Base-by-base conservation (phyloP, 2,888 invertebrate species). In the Carpatolechia fugitivella region DNA sequence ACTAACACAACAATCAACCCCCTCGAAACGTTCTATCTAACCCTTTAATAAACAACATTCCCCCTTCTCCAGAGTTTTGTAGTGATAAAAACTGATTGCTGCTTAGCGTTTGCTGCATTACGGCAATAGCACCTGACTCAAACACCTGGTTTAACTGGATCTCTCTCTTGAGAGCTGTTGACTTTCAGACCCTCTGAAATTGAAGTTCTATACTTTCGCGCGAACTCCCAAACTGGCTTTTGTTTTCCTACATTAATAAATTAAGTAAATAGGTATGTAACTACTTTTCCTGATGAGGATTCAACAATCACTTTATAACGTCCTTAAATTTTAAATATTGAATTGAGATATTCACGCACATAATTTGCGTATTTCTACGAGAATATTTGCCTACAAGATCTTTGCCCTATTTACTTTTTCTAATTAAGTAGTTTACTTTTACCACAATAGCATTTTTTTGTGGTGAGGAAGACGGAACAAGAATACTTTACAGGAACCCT, bases 11-110 rank as follows among this genome's bases (percentile, higher is more conserved):
- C 24, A 24, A 24, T 24, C 6, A 24, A n/a, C n/a, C 24, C 24
- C 7, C 35, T n/a, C 13, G 35, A 1, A 35, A 35, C 10, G 11
- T 41, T 10, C 18, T 11, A 40, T 10, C 18, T 11, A 40, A 41
- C 40, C 40, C 40, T 41, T 41, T 41, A 41, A 41, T 41, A 41
- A 41, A 41, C 40, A 41, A 41, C 40, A 4, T 11, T 41, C 40
- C 18, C 40, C 18, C 18, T 4, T 41, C 47, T 47, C 47, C 10
- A 10, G 38, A 20, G 38, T 7, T 14, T 11, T 2, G 20, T 49
- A 38, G 50, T 38, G 50, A 50, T 50, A 50, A 50, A 50, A 50
- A 50, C 50, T 16, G 38, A 50, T 50, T 29, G 50, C 18, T 13
- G 36, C 36, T 52, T 52, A 40, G 14, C 16, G 40, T 41, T 48